Base-by-base conservation (phyloP, 2,888 invertebrate species). In the Sarcophaga carnaria region DNA sequence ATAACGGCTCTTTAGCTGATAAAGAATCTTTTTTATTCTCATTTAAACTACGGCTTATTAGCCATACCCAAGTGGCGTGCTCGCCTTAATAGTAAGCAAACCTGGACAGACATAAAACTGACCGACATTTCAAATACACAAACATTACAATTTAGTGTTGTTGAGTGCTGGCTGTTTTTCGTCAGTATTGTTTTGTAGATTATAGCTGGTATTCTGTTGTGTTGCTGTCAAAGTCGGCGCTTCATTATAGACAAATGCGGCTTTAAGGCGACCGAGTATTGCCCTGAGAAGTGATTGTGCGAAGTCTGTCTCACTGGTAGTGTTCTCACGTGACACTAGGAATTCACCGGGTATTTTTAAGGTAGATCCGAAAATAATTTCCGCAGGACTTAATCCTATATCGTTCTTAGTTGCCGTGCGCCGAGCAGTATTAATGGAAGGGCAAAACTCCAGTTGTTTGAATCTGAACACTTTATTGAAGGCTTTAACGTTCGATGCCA, bases 401-500 rank as follows among this genome's bases (percentile, higher is more conserved):
- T 72, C 74, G 4, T n/a, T 45, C 47, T 74, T 63, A 17, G 63
- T 37, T 1, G 76, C 59, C 59, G 66, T 59, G 17, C 76, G 14
- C 76, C 76, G n/a, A 77, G 59, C 10, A 71, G 17, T 60, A 72
- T 37, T 60, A 70, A 27, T 47, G 69, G 70, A 27, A 69, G 27
- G 11, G 45, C 64, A 54, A 27, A 14, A 25, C 27, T 45, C 76
- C 76, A 70, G 25, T 70, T 70, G 22, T 54, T 54, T 54, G 70
- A 3, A 5, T 70, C 54, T 17, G 59, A 72, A 72, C 60, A 78
- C 20, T 69, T 78, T 25, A 75, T 64, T 17, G 27, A n/a, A 69
- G 60, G 17, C 47, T 78, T 78, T 45, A 69, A 25, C 59, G 8
- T 62, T 62, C 78, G 69, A 25, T 78, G 78, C 78, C 78, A 78